These are phyloP conservation scores for Tautogolabrus adspersus DNA, from an alignment of 2,113 vertebrate genomes.

Conservation along the genomic window DNA sequence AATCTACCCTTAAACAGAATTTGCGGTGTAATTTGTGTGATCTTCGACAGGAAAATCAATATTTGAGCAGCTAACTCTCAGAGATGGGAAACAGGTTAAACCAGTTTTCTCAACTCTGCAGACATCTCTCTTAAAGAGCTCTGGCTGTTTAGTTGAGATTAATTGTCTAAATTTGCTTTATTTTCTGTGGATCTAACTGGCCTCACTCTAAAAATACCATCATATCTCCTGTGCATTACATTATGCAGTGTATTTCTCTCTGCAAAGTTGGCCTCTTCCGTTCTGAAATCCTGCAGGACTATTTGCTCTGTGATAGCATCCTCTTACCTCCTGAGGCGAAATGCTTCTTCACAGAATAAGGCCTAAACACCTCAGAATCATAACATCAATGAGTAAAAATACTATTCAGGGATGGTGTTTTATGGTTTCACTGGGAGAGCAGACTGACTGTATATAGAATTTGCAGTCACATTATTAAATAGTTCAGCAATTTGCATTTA, in stretches of 20 bases:
- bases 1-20: constrained; percentile 50
- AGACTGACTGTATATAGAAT: constrained; percentile 17
- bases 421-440: constrained; percentile 37
- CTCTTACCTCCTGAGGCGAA: constrained; percentile 1
- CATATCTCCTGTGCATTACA: constrained; percentile 32
- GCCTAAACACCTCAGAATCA: constrained; percentile 6
- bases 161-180: constrained; percentile 47
- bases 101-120: constrained; percentile 39
- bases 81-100: constrained; percentile 50
- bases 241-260: constrained; percentile 5
- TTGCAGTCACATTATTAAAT: constrained; percentile 28
- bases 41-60: constrained; percentile 53
- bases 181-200: constrained; percentile 38
- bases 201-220: constrained; percentile 45
- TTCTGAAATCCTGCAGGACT: constrained; percentile 32
- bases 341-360: constrained; percentile 14
- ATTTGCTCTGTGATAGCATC: constrained; percentile 7
- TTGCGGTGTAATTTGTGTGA: constrained; percentile 49
- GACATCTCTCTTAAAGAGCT: constrained; percentile 22
- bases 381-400: constrained; percentile 24
- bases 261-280: constrained; percentile 12
- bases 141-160: constrained; percentile 20
- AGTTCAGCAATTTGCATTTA: constrained; percentile 36
- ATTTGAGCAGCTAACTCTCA: constrained; percentile 38
- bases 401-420: constrained; percentile 10